Evolutionary conservation across 2,888 invertebrate species (phyloP).

Genomic region (Phaonia tiefii): DNA sequence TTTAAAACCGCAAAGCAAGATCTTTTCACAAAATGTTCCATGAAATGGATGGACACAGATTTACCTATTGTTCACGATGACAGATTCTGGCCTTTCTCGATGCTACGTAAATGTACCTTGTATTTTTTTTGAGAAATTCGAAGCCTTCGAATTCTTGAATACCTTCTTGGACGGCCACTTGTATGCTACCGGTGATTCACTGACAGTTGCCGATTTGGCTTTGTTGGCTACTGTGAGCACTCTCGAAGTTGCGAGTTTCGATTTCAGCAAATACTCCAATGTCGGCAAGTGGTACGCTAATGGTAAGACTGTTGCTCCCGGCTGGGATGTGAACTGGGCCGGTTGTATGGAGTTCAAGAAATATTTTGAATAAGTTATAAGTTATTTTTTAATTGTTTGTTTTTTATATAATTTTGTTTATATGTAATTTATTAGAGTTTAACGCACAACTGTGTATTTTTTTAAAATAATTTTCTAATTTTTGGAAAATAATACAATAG

Average conservation of each 20-base stretch:
- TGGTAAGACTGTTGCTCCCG: slow-evolving; percentile 83
- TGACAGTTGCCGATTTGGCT: too few species aligned
- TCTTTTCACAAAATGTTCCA: too few species aligned
- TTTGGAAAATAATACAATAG: too few species aligned
- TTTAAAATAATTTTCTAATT: too few species aligned
- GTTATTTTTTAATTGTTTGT: slow-evolving; percentile 33
- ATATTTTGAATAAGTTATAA: slow-evolving; percentile 69
- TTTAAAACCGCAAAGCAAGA: too few species aligned
- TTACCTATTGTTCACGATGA: too few species aligned
- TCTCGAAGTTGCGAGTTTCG: slow-evolving; percentile 85
- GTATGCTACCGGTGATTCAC: slow-evolving; percentile 87
- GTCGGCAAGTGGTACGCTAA: slow-evolving; percentile 84
- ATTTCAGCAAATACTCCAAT: slow-evolving; percentile 86
- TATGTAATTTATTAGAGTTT: slow-evolving; percentile 42
- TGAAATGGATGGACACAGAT: too few species aligned
- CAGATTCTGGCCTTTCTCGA: too few species aligned
- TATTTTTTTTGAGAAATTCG: slow-evolving; percentile 86
- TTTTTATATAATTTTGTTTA: slow-evolving; percentile 36
- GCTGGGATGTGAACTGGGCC: slow-evolving; percentile 83
- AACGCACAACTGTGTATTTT: too few species aligned
- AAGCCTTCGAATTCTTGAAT: slow-evolving; percentile 86
- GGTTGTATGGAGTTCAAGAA: slow-evolving; percentile 83
- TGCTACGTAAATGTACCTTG: too few species aligned
- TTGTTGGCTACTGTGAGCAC: slow-evolving; percentile 86
- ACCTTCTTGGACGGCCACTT: slow-evolving; percentile 86